Base-by-base conservation (phyloP, 2,797 vertebrate species). In the Microchirus variegatus region DNA sequence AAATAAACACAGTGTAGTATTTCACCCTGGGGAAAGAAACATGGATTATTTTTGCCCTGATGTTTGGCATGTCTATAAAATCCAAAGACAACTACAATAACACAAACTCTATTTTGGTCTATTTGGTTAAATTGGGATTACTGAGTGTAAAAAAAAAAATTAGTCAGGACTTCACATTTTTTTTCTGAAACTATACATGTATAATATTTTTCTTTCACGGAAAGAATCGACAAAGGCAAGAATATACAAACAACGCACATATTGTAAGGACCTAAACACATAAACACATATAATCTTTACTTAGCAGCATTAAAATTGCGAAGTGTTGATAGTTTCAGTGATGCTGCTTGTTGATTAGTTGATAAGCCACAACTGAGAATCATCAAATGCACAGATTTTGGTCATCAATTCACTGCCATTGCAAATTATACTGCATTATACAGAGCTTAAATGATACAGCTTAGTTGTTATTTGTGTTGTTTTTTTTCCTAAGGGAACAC, bases 141-240 rank as follows among this genome's bases (percentile, higher is more conserved):
- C 54, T 75, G 67, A 75, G 81, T 71, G 64, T 61, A 38, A 40
- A 31, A 31, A 51, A 37, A 80, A 77, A 55, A 89, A 90, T 91
- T 88, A 90, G 80, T 86, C 89, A 89, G 90, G 92, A 92, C 84
- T 88, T 94, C 91, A 93, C 86, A 89, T 92, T 92, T 90, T 86
- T 55, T 77, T 84, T 84, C 59, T 14, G 13, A 91, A 92, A 89
- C 87, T 93, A 94, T 87, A 80, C 93, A 94, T 87, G 78, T 67
- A 88, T 91, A 91, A 91, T 89, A 89, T 67, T 87, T 91, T 92
- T 98, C 96, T 97, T 98, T 98, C 96, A 97, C 77, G 95, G 96
- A 98, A 98, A 98, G 96, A 97, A 96, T 95, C 80, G 81, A 73
- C 53, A 78, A 75, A 90, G 80, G 89, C 82, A 86, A 70, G 70